Percentiles rank a stretch among this genome's conserved stretches.
These are phyloP conservation scores for Odontophorus gujanensis DNA, from an alignment of 2,113 vertebrate genomes.

Conservation along the genomic window DNA sequence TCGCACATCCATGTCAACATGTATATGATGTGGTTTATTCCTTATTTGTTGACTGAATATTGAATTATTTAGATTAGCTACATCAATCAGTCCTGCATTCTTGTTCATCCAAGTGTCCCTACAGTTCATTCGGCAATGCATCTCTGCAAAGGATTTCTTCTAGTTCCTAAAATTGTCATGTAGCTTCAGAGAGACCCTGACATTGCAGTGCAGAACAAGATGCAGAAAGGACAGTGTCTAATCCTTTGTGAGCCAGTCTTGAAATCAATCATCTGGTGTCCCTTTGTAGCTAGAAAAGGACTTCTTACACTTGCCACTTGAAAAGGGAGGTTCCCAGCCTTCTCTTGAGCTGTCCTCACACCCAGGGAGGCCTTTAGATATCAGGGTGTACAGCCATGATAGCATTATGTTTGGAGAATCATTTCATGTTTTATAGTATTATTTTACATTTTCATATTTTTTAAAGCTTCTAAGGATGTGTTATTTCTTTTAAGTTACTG, in stretches of 20 bases:
- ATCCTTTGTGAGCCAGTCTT: conserved; percentile 45
- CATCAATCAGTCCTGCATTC: conserved; percentile 22
- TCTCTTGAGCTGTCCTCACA: neutral
- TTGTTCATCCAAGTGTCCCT: neutral
- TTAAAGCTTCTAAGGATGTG: neutral
- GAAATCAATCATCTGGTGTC: conserved; percentile 41
- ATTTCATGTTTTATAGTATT: conserved; percentile 8
- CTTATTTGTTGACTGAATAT: conserved; percentile 11
- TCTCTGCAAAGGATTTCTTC: conserved; percentile 25
- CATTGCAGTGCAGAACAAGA: conserved; percentile 12
- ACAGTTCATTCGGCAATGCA: neutral
- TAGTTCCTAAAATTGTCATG: conserved; percentile 8
- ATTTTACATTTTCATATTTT: conserved; percentile 9
- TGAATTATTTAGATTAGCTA: conserved; percentile 53
- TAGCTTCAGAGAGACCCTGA: conserved; percentile 38
- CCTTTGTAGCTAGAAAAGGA: conserved; percentile 24
- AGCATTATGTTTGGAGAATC: neutral
- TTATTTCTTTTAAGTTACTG: neutral
- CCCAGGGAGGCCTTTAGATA: conserved; percentile 1
- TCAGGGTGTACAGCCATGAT: neutral
- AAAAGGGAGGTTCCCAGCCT: conserved; percentile 39
- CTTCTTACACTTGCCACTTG: conserved; percentile 30
- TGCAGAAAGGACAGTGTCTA: conserved; percentile 39
- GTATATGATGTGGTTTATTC: neutral
- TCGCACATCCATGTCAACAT: neutral